A percentile compares a stretch with the other conserved stretches of the same genome.
phyloP scores from a whole-genome alignment of 1,140 invertebrate species.

The Manduca sexta region DNA sequence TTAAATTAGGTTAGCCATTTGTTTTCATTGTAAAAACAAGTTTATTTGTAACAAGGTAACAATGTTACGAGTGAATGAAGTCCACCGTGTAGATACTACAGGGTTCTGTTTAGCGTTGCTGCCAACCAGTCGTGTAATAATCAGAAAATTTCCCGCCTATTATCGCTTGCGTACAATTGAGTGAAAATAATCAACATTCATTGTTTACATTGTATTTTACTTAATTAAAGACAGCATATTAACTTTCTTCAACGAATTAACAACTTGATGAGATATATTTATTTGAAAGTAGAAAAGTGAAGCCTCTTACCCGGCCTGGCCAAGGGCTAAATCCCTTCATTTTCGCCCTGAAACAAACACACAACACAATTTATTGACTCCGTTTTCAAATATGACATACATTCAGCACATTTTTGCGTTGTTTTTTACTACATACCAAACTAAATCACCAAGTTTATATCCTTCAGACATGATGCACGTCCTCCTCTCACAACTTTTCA shows the following conservation, averaged over 20 bases:
- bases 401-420: conserved; percentile 4
- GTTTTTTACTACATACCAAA: conserved; percentile 61
- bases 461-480: conserved; percentile 54
- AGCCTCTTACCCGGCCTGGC: conserved; percentile 90
- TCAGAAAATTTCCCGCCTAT: conserved; percentile 27
- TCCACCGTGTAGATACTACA: too few species aligned
- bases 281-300: conserved; percentile 30
- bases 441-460: conserved; percentile 70
- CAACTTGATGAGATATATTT: background rate
- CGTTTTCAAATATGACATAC: conserved; percentile 1
- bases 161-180: conserved; percentile 7
- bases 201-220: background rate
- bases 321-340: conserved; percentile 96
- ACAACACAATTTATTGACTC: conserved; percentile 11
- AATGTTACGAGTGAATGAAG: too few species aligned
- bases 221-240: background rate
- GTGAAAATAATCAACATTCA: conserved; percentile 10
- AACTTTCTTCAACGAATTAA: background rate
- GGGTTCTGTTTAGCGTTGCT: too few species aligned
- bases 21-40: conserved; percentile 10
- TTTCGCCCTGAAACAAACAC: conserved; percentile 88
- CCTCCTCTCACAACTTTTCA: conserved; percentile 34
- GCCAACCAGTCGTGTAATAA: too few species aligned
- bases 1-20: conserved; percentile 13
- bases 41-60: background rate